Conservation (phyloP, 92 coral and sea anemone genomes). For the Zoanthus solanderi region DNA sequence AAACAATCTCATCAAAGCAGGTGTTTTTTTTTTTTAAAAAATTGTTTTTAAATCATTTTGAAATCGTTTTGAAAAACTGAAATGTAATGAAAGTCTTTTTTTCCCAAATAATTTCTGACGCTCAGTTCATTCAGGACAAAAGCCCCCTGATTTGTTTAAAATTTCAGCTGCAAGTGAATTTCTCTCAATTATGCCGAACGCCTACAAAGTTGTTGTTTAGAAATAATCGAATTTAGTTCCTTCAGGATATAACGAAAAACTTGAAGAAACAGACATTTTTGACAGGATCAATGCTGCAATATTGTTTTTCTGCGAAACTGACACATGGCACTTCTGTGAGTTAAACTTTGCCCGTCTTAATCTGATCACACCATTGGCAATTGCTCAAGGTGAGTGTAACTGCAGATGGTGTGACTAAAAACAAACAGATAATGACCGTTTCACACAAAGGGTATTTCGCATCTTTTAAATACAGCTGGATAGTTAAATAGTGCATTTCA, state of each 20-base stretch:
- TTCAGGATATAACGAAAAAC: slow-evolving; percentile 16
- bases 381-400: no score
- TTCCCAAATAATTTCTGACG: background rate
- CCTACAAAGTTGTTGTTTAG: background rate
- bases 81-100: background rate
- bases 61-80: background rate
- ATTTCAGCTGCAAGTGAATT: background rate
- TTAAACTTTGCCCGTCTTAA: no score
- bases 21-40: background rate
- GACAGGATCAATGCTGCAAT: background rate
- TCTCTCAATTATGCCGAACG: background rate
- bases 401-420: no score
- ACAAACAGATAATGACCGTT: no score
- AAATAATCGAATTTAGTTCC: slow-evolving; percentile 11
- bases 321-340: no score
- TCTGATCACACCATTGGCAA: no score
- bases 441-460: no score
- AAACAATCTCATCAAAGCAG: background rate
- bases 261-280: background rate
- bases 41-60: no score
- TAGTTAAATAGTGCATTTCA: no score
- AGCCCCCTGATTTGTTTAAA: background rate
- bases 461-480: no score
- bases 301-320: background rate
- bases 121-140: background rate